Base-by-base conservation (phyloP, 2,888 invertebrate genomes). In the Lydus trimaculatus region DNA sequence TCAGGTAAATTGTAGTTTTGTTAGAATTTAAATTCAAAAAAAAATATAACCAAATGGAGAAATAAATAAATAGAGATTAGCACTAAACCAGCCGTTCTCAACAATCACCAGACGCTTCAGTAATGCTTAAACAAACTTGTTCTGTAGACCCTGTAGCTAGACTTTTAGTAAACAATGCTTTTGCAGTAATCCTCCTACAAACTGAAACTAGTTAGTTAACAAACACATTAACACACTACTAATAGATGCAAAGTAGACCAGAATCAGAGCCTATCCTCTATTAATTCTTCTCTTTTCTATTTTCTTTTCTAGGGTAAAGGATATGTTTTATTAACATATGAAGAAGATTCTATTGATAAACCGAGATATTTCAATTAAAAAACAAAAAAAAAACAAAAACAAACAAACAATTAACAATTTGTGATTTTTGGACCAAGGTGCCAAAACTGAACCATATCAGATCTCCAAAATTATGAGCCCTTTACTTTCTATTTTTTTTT, bases 241-340 rank as follows among this genome's bases (percentile, higher is more conserved):
- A 36, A 13, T 13, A 36, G 36, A 4, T 17, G 5, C 2, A 43
- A 36, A n/a, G 1, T 48, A 48, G 48, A 48, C 48, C 36, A 69
- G 28, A 60, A 71, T 68, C 66, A 52, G 65, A 56, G 67, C 17
- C 62, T 48, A 64, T 31, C 72, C 67, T 73, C 69, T 73, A 66
- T 76, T 75, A 73, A 73, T 67, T 62, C 63, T 65, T 71, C 64
- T 64, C 71, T 71, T 75, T 74, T 72, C 4, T 75, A 73, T 75
- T 78, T 72, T 77, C 76, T 75, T 80, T 82, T 82, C 71, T 82
- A 83, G 83, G 83, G 79, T 69, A 82, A 79, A 73, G 82, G 82
- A 77, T 83, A 83, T 80, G 78, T 82, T 78, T 80, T 83, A 64
- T 80, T 83, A 74, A 79, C 81, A 64, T 81, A 78, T 68, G 76